phyloP scores from a whole-genome alignment of 2,888 invertebrate genomes.

The Lithosia quadra region DNA sequence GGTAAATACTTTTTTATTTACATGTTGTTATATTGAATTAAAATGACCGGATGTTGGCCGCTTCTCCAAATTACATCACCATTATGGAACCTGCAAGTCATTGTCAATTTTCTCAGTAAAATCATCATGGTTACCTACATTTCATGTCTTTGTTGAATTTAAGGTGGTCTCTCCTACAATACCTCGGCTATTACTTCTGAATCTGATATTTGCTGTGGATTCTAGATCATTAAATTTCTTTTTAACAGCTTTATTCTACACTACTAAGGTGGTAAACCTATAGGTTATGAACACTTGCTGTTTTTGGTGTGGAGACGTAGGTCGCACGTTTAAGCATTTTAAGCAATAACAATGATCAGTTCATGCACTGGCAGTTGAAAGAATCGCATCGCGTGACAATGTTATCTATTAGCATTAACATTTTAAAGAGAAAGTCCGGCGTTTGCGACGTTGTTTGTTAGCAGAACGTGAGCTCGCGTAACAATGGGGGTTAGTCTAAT shows the following conservation, averaged over 20 bases:
- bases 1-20: slow-evolving; percentile 65
- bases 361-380: background rate
- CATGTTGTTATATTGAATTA: slow-evolving; percentile 68
- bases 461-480: background rate
- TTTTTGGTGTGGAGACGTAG: background rate
- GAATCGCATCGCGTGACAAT: background rate
- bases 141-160: background rate
- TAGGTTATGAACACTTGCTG: background rate
- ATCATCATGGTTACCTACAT: slow-evolving; percentile 34
- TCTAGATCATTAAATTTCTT: background rate
- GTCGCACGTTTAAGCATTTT: background rate
- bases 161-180: background rate
- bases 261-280: background rate
- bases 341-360: background rate
- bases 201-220: background rate
- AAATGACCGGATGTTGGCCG: slow-evolving; percentile 67
- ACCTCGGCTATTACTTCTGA: background rate
- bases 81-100: slow-evolving; percentile 68
- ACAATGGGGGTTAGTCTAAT: slow-evolving; percentile 1
- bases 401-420: background rate
- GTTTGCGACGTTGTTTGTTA: background rate
- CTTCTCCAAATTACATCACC: slow-evolving; percentile 69
- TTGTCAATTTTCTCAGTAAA: slow-evolving; percentile 52
- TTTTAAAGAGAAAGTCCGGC: background rate
- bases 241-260: too few species aligned